A percentile compares a stretch with the other conserved stretches of the same genome.
Conservation (phyloP, 2,113 vertebrate genomes). For the Sitta europaea region DNA sequence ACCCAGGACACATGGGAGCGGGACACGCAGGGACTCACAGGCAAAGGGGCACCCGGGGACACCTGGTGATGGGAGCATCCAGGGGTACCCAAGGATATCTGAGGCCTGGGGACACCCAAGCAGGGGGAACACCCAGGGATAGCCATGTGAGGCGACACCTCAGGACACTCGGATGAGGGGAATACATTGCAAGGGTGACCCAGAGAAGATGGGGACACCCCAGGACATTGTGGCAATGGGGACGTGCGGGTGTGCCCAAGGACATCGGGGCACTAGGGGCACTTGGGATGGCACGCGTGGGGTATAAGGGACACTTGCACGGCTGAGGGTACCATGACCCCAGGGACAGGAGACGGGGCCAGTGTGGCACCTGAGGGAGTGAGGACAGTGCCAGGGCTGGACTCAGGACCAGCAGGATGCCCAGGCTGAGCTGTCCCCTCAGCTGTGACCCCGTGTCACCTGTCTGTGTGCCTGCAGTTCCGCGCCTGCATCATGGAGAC, state of each 20-base stretch:
- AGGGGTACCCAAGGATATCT: background rate
- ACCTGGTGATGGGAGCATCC: background rate
- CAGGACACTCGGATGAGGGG: background rate
- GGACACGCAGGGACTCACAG: background rate
- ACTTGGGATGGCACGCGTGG: accelerated
- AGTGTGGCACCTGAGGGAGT: accelerated
- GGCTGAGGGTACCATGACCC: accelerated
- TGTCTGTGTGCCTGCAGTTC: constrained; percentile 60
- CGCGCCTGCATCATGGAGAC: constrained; percentile 80
- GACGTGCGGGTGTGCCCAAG: background rate
- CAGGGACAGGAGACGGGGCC: background rate
- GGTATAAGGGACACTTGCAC: background rate
- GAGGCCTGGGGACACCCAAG: background rate
- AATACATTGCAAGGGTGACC: background rate
- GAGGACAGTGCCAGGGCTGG: background rate
- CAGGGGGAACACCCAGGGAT: no score
- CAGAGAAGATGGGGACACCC: background rate
- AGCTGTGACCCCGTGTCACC: background rate
- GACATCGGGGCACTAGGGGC: background rate
- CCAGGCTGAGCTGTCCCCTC: background rate
- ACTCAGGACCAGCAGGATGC: background rate
- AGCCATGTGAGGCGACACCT: background rate
- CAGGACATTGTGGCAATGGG: accelerated
- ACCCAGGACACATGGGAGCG: accelerated
- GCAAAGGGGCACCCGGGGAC: background rate